Evolutionary conservation across 2,797 vertebrate species (phyloP), one percentile per base, ranked within the genome.

Genomic region (Halcyon smyrnensis): DNA sequence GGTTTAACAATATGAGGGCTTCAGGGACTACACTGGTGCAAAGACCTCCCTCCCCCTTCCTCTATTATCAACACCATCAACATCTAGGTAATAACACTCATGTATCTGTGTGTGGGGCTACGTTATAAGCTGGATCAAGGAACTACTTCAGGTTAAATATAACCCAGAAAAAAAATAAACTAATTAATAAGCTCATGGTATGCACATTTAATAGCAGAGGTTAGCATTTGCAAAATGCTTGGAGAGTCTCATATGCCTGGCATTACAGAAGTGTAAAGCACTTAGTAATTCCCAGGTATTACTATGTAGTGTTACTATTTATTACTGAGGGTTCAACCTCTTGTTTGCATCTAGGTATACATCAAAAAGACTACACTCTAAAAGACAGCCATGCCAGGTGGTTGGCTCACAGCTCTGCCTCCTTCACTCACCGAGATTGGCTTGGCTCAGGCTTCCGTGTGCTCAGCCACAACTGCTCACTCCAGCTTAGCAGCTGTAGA

Each of bases 291-390:
- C 75, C 57, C 84, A 62, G 67, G 56, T 89, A 77, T 92, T 94
- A 92, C 64, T 68, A 16, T 54, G 53, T 9, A 65, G 62, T 69
- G 76, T 67, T 92, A 71, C 69, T 81, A 59, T 89, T 96, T 91
- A 91, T 94, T 93, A 45, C 83, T 51, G 64, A 93, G 90, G 70
- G 59, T 71, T 96, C 90, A 84, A n/a, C 73, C 81, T 84, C 84
- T 62, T 30, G 34, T 85, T 94, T 94, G 92, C 86, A 77, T 69
- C 43, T 65, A 14, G 11, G 78, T 45, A 59, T 43, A 69, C 88
- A 92, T 92, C 84, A 95, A 75, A 93, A 83, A 48, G 75, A 21
- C 68, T 88, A 34, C 25, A 34, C 24, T 14, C 28, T 21, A 30
- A 50, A 68, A 53, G 68, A 51, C 68, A 70, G 39, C 68, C 36